These are phyloP conservation scores for Pimpla rufipes DNA, from an alignment of 2,888 invertebrate genomes.

Conservation along the genomic window DNA sequence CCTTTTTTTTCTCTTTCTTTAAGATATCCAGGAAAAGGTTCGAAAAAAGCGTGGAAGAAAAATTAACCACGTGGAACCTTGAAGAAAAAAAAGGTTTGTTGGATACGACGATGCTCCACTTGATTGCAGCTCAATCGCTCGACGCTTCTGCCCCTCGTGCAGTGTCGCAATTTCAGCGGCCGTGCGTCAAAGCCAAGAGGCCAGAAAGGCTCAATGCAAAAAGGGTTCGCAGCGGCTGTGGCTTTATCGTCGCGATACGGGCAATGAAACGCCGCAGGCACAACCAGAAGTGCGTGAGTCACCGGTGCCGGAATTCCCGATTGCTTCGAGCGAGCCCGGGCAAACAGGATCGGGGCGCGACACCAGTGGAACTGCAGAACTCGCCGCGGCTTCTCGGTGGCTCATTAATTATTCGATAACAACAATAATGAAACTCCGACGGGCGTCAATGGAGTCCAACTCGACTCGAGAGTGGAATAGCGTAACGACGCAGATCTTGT, in stretches of 20 bases:
- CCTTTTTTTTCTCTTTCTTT: too few relatives aligned
- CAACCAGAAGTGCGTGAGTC: constrained; percentile 53
- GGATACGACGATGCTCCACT: too few relatives aligned
- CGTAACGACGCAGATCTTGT: not conserved
- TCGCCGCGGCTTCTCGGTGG: constrained; percentile 30
- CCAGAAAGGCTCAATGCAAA: too few relatives aligned
- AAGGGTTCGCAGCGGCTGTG: too few relatives aligned
- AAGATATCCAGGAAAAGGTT: too few relatives aligned
- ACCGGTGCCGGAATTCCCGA: constrained; percentile 64
- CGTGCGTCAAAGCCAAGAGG: too few relatives aligned
- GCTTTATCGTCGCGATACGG: constrained; percentile 23
- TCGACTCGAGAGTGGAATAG: not conserved
- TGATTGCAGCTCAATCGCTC: too few relatives aligned
- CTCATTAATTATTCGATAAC: constrained; percentile 58
- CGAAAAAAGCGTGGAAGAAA: too few relatives aligned
- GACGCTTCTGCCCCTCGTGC: too few relatives aligned
- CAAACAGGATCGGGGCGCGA: constrained; percentile 27
- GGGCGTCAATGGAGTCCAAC: not conserved
- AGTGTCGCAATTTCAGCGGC: too few relatives aligned
- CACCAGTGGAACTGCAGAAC: not conserved
- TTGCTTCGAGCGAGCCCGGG: constrained; percentile 36
- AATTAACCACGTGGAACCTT: too few relatives aligned
- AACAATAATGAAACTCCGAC: constrained; percentile 26
- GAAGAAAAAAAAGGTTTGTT: too few relatives aligned
- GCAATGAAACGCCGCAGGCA: not conserved